Conservation (phyloP, 92 coral and sea anemone species). For the Zoanthus sociatus region DNA sequence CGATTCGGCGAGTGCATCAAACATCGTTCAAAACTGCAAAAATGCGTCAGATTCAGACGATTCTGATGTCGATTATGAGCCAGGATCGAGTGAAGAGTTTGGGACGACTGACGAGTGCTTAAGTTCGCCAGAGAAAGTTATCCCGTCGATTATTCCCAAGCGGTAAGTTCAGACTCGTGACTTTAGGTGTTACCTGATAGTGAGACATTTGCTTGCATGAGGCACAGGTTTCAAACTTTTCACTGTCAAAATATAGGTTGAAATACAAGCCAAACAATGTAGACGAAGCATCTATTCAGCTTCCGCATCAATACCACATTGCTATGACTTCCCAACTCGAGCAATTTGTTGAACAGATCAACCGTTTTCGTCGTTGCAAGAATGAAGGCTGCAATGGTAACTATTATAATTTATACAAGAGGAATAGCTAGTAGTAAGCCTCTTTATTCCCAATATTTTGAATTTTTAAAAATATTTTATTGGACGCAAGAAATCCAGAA, state of each 20-base stretch:
- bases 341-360: not conserved
- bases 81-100: not conserved
- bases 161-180: conserved; percentile 7
- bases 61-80: not conserved
- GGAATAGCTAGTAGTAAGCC: not conserved
- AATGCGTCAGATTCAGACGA: not conserved
- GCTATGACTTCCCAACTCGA: not conserved
- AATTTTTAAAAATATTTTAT: not conserved
- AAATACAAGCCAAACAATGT: not conserved
- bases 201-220: not conserved
- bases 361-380: not conserved
- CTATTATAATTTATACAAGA: not conserved
- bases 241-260: not conserved
- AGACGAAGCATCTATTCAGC: not conserved
- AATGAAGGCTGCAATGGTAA: conserved; percentile 4
- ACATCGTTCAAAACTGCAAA: not conserved
- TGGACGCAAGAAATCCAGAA: no score
- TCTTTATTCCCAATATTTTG: not conserved
- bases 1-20: not conserved
- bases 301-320: not conserved
- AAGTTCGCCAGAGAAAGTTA: conserved; percentile 8
- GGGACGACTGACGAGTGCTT: conserved; percentile 3
- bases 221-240: not conserved
- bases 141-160: not conserved
- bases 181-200: not conserved